Conservation (phyloP, 2,113 vertebrate genomes). For the Prionailurus bengalensis region DNA sequence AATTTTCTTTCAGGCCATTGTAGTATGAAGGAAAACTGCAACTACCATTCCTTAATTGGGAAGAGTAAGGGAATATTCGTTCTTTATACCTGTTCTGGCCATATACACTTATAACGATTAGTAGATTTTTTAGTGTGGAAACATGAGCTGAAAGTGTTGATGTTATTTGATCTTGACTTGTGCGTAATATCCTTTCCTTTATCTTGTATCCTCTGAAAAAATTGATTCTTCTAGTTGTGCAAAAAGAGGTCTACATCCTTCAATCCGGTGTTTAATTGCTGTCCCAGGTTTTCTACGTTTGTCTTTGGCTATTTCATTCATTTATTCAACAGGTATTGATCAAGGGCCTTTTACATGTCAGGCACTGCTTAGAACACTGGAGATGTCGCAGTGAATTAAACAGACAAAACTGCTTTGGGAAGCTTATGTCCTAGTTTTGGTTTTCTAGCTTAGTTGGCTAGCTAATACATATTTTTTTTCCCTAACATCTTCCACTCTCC, state of each 20-base stretch:
- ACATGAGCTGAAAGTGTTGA: neutral
- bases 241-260: neutral
- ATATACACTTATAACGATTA: neutral
- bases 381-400: neutral
- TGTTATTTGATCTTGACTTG: neutral
- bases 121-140: neutral
- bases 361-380: neutral
- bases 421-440: neutral
- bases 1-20: neutral
- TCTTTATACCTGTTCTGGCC: neutral
- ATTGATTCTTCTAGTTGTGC: neutral
- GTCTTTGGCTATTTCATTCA: neutral
- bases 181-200: neutral
- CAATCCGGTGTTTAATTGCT: neutral
- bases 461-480: neutral
- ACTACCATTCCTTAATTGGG: neutral
- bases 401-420: neutral
- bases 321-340: neutral
- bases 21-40: neutral
- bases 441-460: neutral
- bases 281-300: neutral
- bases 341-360: neutral
- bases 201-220: neutral
- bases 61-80: neutral
- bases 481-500: neutral